These are phyloP conservation scores for Drosophila birchii DNA, from an alignment of 2,888 invertebrate genomes.

Conservation along the genomic window DNA sequence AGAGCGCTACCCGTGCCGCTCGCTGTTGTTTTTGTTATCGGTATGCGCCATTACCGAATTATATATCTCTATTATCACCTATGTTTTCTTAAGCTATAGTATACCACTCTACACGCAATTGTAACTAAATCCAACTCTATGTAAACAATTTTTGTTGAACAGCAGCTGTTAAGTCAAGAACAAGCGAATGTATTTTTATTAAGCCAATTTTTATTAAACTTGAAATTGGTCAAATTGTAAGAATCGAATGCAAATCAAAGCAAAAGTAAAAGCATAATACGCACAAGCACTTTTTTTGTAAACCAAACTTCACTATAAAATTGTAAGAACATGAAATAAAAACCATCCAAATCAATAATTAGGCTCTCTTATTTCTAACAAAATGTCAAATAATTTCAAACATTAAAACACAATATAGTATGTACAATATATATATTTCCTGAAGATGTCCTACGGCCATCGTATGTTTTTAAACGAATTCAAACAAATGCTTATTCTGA, in stretches of 20 bases:
- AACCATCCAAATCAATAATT: constrained; percentile 41
- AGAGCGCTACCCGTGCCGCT: constrained; percentile 37
- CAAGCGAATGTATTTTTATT: constrained; percentile 64
- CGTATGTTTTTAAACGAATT: constrained; percentile 3
- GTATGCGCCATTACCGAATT: constrained; percentile 63
- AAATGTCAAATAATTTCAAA: constrained; percentile 42
- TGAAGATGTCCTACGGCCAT: constrained; percentile 8
- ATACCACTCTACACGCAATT: constrained; percentile 52
- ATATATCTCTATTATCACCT: constrained; percentile 44
- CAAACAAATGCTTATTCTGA: constrained; percentile 4
- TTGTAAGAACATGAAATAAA: constrained; percentile 53
- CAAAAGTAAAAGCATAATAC: constrained; percentile 22
- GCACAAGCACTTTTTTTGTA: constrained; percentile 31
- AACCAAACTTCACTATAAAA: constrained; percentile 44
- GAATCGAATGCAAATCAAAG: constrained; percentile 53
- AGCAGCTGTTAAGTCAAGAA: constrained; percentile 70
- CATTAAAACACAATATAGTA: constrained; percentile 6
- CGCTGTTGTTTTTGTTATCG: constrained; percentile 72
- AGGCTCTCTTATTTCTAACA: constrained; percentile 38
- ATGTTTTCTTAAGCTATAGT: constrained; percentile 57
- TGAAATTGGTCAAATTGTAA: constrained; percentile 53
- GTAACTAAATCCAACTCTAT: constrained; percentile 49
- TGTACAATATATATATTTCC: neutral
- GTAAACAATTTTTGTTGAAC: constrained; percentile 70
- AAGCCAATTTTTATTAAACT: constrained; percentile 44